Evolutionary conservation across 2,113 vertebrate genomes (phyloP), one percentile per base, ranked within the genome.

Genomic region (Cryptoleucopteryx plumbea): DNA sequence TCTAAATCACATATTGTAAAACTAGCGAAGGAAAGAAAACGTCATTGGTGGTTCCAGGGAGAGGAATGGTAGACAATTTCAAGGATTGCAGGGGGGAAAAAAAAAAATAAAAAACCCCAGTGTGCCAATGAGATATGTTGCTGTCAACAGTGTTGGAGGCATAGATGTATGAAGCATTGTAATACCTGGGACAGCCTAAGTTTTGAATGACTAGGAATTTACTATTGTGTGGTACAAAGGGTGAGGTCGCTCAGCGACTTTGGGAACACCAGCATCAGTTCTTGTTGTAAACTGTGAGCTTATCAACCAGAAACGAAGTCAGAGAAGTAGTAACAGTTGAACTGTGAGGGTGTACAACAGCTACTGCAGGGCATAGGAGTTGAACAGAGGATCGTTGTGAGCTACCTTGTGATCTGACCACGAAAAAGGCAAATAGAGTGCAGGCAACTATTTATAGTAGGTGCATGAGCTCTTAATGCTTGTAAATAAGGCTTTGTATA

Each of bases 401-500:
- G 50, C 59, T 95, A 86, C 92, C 67, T 86, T 96, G 79, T 95
- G 96, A 95, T 96, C 82, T 6, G 9, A 65, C 75, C 90, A 78
- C 16, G 67, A 88, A 92, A 93, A 94, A 95, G 78, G 63, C 90
- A 95, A 95, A 59, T 43, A 86, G 71, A 91, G 88, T 90, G 92
- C 88, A 91, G 34, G 70, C 70, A 93, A 81, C 80, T 96, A 88
- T 94, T 96, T 96, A 90, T 80, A 83, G 92, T 88, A 91, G 88
- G 90, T 81, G 59, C 43, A 80, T 62, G 75, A 96, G 92, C 82
- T 71, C 79, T 96, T 92, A 92, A 78, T 81, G 67, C 82, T 92
- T 92, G 74, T 94, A 96, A 96, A 95, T 93, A 93, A 95, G 79
- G 42, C 85, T 95, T 86, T 97, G 94, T 94, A 71, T 96, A 95